Evolutionary conservation across 2,888 invertebrate genomes (phyloP), one percentile per base, ranked within the genome.

Genomic region (Drosophila setosimentum): DNA sequence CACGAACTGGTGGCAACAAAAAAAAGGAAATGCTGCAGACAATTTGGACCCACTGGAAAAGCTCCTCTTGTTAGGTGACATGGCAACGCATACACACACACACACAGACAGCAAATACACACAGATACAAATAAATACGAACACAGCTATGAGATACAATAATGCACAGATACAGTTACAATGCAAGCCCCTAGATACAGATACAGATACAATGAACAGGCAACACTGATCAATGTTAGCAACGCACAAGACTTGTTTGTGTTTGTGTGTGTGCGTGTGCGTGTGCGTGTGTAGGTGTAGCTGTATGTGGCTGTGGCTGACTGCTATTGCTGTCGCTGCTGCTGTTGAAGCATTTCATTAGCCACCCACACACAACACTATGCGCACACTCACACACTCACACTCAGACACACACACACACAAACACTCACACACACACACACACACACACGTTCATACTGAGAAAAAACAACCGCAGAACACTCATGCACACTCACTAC

Each of bases 341-440:
- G 73, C 74, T 73, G 81, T 49, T 88, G 82, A 80, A 84, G 83
- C 90, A 83, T 87, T 79, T 91, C 83, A 90, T 85, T 85, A 89
- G 75, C 88, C 90, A 83, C 88, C 90, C 88, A 87, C 91, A 75
- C 83, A 68, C 59, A 60, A 57, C 51, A 63, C 54, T 63, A 50
- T 51, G 76, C 65, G 69, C 64, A 72, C 65, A 80, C 61, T 30
- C 66, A 61, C 48, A 53, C 53, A 57, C 40, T 37, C 51, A 33
- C 30, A 32, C 55, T 35, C 29, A 24, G 37, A 58, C 65, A 40
- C 74, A 58, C 42, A 53, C 69, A 51, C 51, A 49, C 21, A 32
- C 55, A 53, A 48, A 61, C 53, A 30, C 24, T 30, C 7, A 13
- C 1, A 11, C 42, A 40, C 40, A 40, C 37, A 8, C 11, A 3